phyloP scores from a whole-genome alignment of 92 coral and sea anemone species.

The Phenganax stokvisi region DNA sequence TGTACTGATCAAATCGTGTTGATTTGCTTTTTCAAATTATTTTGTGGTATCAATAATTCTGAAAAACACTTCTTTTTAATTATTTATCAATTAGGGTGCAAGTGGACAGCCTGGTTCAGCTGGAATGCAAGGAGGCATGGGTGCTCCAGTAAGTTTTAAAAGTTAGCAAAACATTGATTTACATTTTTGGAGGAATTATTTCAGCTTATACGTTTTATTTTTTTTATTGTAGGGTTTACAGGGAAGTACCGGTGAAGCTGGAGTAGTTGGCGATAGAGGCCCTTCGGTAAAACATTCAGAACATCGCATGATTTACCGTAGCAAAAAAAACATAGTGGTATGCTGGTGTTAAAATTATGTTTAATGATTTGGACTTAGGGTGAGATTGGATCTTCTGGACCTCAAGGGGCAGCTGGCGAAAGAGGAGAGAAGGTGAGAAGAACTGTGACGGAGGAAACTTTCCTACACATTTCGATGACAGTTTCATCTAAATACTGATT shows the following conservation, averaged over 20 bases:
- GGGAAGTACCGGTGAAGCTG: constrained; percentile 16
- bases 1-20: too few relatives aligned
- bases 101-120: constrained; percentile 1
- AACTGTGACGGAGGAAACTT: too few relatives aligned
- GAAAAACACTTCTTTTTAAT: background rate
- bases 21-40: background rate
- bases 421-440: constrained; percentile 20
- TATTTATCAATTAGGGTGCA: background rate
- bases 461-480: too few relatives aligned
- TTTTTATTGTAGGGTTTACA: constrained; percentile 4
- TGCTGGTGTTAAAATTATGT: background rate
- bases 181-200: background rate
- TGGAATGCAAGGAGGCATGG: constrained; percentile 1
- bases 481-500: too few relatives aligned
- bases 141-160: background rate
- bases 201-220: background rate
- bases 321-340: background rate
- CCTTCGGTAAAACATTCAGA: constrained; percentile 16
- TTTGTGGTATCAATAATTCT: background rate
- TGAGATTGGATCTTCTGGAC: constrained; percentile 20
- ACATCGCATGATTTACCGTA: background rate
- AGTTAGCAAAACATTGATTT: background rate
- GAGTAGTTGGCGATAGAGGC: constrained; percentile 21
- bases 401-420: constrained; percentile 24
- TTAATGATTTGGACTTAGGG: constrained; percentile 15